Percentiles rank a stretch among this genome's conserved stretches.
Conservation (phyloP, 2,797 vertebrate genomes). For the Corythornis leucogaster region DNA sequence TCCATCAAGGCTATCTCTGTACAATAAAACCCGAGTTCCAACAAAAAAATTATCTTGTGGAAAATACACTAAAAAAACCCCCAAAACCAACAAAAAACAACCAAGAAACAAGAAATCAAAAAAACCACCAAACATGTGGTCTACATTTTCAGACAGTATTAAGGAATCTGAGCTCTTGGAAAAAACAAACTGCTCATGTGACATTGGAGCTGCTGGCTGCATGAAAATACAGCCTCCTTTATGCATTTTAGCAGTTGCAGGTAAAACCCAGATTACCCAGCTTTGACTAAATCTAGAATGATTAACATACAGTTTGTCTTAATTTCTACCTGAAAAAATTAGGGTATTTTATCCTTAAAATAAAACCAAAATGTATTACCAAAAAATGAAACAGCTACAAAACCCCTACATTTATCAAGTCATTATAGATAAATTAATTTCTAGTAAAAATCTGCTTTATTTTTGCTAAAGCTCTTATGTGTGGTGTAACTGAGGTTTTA, state of each 20-base stretch:
- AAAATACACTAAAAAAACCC: neutral
- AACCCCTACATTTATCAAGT: neutral
- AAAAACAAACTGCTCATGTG: neutral
- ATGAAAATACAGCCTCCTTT: neutral
- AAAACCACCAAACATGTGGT: too few species aligned
- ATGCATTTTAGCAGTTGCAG: neutral
- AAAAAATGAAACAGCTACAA: neutral
- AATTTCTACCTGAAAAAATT: neutral
- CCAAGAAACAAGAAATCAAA: too few species aligned
- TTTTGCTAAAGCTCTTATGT: neutral
- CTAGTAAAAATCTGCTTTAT: neutral
- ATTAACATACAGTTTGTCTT: neutral
- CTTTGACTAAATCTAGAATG: neutral
- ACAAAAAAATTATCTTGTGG: neutral
- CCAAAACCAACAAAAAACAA: too few species aligned
- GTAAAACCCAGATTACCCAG: neutral
- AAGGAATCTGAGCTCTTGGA: neutral
- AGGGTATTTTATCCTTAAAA: neutral
- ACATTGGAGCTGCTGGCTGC: neutral
- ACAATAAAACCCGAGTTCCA: neutral
- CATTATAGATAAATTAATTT: neutral
- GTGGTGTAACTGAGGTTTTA: neutral
- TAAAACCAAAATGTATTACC: neutral
- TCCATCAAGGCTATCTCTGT: neutral
- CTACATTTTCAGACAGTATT: neutral